Percentiles rank a stretch among this genome's conserved stretches.
These are phyloP conservation scores for fruit fly (Drosophila melanogaster) DNA, from an alignment of 1,140 invertebrate genomes.

Conservation along the genomic window DNA sequence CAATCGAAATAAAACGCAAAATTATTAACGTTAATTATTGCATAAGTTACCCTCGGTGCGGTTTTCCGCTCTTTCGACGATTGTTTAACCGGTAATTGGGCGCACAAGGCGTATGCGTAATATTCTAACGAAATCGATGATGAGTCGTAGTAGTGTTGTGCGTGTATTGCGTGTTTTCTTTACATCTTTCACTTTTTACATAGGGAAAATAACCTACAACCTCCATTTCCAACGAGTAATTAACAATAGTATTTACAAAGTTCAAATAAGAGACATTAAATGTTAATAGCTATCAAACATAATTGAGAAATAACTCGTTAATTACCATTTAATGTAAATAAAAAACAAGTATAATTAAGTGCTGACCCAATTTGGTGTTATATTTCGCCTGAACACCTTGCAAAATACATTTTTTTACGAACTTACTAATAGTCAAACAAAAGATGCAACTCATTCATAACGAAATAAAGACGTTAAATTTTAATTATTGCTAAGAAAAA, in stretches of 20 bases:
- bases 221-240: background rate
- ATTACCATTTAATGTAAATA: background rate
- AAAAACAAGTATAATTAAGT: background rate
- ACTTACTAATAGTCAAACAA: conserved; percentile 4
- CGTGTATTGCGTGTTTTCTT: conserved; percentile 14
- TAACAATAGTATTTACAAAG: no score
- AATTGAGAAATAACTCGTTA: background rate
- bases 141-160: background rate
- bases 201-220: background rate
- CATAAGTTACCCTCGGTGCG: conserved; percentile 42
- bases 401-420: background rate
- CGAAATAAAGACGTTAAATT: conserved; percentile 8
- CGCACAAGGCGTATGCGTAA: conserved; percentile 50
- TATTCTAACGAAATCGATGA: conserved; percentile 43
- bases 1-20: conserved; percentile 46
- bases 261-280: background rate
- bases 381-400: background rate
- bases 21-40: conserved; percentile 70
- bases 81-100: conserved; percentile 20
- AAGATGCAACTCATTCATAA: conserved; percentile 8
- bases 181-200: conserved; percentile 16
- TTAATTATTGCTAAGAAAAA: conserved; percentile 12
- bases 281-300: background rate
- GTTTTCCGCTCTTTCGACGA: background rate
- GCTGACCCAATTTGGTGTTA: conserved; percentile 3